Evolutionary conservation across 2,113 vertebrate genomes (phyloP).

Genomic region (Canis aureus): DNA sequence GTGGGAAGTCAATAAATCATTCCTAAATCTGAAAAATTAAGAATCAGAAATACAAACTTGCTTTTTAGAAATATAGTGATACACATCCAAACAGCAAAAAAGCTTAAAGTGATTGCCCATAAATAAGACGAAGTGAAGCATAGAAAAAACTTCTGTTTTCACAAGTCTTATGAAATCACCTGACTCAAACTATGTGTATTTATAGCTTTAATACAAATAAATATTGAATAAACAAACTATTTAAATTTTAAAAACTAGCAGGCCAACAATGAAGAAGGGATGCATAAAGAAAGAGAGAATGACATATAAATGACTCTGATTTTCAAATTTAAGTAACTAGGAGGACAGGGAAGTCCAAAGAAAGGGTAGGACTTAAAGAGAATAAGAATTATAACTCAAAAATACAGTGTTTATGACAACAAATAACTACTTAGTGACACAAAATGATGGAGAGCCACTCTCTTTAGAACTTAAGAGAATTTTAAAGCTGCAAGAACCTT

Average conservation of each 20-base stretch:
- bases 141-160: background rate
- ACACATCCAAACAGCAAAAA: background rate
- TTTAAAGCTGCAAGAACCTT: background rate
- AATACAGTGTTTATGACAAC: background rate
- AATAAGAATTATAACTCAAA: background rate
- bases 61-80: background rate
- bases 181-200: background rate
- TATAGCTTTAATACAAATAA: constrained; percentile 25
- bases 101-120: background rate
- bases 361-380: background rate
- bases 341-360: background rate
- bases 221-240: background rate
- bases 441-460: background rate
- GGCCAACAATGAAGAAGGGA: background rate
- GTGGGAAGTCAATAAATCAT: background rate
- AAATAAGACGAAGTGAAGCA: background rate
- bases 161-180: background rate
- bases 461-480: background rate
- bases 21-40: background rate
- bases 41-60: background rate
- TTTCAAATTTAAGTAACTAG: background rate
- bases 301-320: background rate
- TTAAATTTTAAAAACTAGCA: background rate
- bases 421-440: background rate
- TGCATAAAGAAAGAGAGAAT: background rate